Percentiles rank a stretch among this genome's conserved stretches.
Evolutionary conservation across 37 sponge, comb jelly and placozoan species (phyloP).

Genomic region (Spongilla lacustris): DNA sequence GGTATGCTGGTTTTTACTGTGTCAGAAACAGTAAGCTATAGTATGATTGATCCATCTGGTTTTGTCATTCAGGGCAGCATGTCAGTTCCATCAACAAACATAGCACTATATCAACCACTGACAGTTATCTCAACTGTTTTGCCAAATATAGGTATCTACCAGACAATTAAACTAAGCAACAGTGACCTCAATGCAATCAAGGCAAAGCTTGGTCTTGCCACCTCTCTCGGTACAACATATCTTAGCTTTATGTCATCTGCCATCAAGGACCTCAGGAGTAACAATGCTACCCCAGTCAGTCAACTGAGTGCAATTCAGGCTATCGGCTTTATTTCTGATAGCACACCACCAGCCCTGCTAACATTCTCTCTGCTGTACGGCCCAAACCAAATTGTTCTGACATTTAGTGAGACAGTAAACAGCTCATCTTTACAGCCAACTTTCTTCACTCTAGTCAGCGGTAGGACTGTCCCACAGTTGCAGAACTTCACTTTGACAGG

Average conservation of each 20-base stretch:
- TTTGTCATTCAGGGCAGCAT: conserved; percentile 57
- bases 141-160: conserved; percentile 20
- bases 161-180: conserved; percentile 39
- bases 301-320: conserved; percentile 44
- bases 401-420: conserved; percentile 84
- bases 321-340: conserved; percentile 57
- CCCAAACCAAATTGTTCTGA: conserved; percentile 43
- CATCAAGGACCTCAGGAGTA: conserved; percentile 57
- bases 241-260: conserved; percentile 62
- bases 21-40: conserved; percentile 72
- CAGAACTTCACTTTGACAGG: conserved; percentile 39
- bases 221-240: conserved; percentile 70
- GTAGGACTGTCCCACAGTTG: conserved; percentile 44
- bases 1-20: conserved; percentile 59
- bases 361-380: conserved; percentile 71
- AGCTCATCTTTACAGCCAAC: conserved; percentile 44
- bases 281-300: conserved; percentile 36
- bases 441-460: conserved; percentile 62
- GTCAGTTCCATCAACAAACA: neutral
- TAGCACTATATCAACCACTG: conserved; percentile 7
- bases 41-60: conserved; percentile 25
- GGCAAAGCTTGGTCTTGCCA: conserved; percentile 60
- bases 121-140: conserved; percentile 38
- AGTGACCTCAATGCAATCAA: conserved; percentile 81
- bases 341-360: conserved; percentile 50